phyloP scores from a whole-genome alignment of 2,113 vertebrate genomes.

The Mastomys coucha region DNA sequence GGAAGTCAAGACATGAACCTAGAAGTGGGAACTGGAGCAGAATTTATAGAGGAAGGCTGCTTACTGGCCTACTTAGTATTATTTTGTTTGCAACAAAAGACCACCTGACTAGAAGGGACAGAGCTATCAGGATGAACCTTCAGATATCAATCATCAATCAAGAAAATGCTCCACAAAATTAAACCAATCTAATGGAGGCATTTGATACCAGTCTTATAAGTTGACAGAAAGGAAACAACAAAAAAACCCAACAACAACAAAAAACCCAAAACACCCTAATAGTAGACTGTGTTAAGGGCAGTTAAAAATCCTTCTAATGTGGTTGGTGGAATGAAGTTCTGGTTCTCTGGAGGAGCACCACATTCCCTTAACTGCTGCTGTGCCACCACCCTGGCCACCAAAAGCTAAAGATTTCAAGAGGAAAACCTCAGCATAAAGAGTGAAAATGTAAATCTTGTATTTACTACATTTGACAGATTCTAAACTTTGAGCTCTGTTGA shows the following conservation, averaged over 20 bases:
- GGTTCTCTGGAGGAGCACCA: neutral
- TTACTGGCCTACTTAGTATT: neutral
- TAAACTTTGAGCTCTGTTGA: neutral
- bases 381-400: neutral
- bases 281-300: neutral
- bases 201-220: neutral
- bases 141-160: neutral
- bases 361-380: neutral
- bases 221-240: neutral
- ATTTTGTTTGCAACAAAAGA: neutral
- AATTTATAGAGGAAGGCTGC: neutral
- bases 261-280: neutral
- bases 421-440: neutral
- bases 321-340: neutral
- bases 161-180: neutral
- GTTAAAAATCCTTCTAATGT: neutral
- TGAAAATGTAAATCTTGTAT: neutral
- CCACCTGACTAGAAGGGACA: neutral
- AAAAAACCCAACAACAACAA: no score
- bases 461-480: neutral
- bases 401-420: neutral
- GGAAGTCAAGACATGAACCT: neutral
- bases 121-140: neutral
- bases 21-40: neutral
- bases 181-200: neutral